These are phyloP conservation scores for Argyrosomus regius DNA, from an alignment of 2,797 vertebrate genomes.

Conservation along the genomic window DNA sequence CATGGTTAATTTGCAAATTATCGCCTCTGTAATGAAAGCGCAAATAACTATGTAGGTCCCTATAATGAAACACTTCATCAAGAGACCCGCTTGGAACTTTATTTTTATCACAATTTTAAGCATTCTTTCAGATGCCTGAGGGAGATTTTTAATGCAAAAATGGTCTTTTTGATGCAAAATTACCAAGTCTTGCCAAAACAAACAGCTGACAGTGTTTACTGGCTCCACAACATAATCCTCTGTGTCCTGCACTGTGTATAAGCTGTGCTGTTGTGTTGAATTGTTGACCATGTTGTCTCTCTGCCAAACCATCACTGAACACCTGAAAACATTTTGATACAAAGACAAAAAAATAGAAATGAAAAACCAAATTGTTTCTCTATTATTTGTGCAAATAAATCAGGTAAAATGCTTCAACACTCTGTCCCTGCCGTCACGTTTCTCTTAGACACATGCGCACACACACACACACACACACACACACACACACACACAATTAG, in stretches of 20 bases:
- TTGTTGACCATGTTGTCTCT: slow-evolving; percentile 62
- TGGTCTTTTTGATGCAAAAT: slow-evolving; percentile 20
- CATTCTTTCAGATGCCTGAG: not conserved
- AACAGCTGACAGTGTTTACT: slow-evolving; percentile 44
- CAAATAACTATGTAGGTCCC: slow-evolving; percentile 14
- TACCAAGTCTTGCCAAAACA: slow-evolving; percentile 50
- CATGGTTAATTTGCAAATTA: slow-evolving; percentile 26
- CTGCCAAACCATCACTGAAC: slow-evolving; percentile 46
- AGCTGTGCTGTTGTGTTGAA: slow-evolving; percentile 39
- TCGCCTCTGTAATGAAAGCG: slow-evolving; percentile 9
- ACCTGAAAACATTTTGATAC: slow-evolving; percentile 31
- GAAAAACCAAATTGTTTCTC: not conserved
- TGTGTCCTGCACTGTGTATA: slow-evolving; percentile 55
- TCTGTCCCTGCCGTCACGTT: not conserved
- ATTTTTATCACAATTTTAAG: not conserved
- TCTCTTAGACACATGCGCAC: not conserved
- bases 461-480: slow-evolving; percentile 9
- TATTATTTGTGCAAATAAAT: slow-evolving; percentile 40
- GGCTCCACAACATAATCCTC: slow-evolving; percentile 57
- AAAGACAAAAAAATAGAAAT: not conserved
- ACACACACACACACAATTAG: not conserved
- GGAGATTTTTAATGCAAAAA: not conserved
- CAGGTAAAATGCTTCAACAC: not conserved
- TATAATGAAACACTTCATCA: slow-evolving; percentile 16
- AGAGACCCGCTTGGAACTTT: not conserved